phyloP scores from a whole-genome alignment of 2,797 vertebrate genomes.

The Crypturellus tataupa region DNA sequence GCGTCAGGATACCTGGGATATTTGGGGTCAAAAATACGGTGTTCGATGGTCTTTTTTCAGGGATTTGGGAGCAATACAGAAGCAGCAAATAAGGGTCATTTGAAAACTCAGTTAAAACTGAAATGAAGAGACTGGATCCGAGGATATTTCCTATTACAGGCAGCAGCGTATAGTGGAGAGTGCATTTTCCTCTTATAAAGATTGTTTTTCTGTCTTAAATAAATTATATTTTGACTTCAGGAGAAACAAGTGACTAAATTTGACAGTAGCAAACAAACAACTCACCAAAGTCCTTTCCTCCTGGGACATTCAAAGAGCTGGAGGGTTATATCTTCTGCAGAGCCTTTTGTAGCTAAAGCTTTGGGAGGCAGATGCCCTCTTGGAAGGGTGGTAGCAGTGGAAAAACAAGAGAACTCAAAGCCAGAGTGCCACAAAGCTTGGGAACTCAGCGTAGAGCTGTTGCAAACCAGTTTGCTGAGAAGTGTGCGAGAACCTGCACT shows the following conservation, averaged over 20 bases:
- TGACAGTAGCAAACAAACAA: not conserved
- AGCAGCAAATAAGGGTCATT: not conserved
- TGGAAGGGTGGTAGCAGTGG: conserved; percentile 3
- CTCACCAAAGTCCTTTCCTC: not conserved
- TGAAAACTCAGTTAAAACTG: not conserved
- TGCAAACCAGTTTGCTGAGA: conserved; percentile 33
- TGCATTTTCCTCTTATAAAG: not conserved
- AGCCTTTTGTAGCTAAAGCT: conserved; percentile 42
- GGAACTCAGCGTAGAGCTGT: conserved; percentile 6
- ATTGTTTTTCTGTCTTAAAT: not conserved
- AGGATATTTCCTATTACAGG: not conserved
- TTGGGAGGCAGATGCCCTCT: conserved; percentile 2
- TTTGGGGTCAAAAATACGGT: not conserved
- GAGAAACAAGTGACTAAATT: not conserved
- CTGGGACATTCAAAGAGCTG: not conserved
- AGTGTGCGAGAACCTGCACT: conserved; percentile 22
- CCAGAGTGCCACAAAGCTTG: not conserved
- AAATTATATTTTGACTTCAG: not conserved
- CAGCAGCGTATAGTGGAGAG: not conserved
- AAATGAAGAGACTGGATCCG: not conserved
- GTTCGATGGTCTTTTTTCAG: not conserved
- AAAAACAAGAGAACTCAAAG: conserved; percentile 33
- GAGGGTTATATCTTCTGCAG: conserved; percentile 16
- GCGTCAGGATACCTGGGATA: not conserved
- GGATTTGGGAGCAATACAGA: not conserved